Evolutionary conservation across 1,140 invertebrate genomes (phyloP).

Genomic region (Psix sp.): DNA sequence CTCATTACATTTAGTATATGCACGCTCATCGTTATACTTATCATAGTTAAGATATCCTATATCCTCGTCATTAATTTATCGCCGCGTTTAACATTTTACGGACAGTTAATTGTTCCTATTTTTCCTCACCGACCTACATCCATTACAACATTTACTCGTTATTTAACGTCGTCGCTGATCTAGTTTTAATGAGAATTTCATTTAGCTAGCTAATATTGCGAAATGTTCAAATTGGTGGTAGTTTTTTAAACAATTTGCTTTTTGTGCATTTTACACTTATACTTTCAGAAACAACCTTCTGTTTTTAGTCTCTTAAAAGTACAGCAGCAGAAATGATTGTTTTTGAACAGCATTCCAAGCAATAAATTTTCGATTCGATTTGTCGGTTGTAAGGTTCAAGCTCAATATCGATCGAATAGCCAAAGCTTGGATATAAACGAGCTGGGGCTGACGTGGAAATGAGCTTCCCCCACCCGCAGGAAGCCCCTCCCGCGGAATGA

Average conservation of each 20-base stretch:
- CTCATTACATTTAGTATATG: slow-evolving; percentile 63
- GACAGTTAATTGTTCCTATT: too few relatives aligned
- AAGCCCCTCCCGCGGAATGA: slow-evolving; percentile 38
- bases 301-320: too few relatives aligned
- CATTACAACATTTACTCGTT: too few relatives aligned
- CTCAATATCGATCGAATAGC: slow-evolving; percentile 60
- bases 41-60: slow-evolving; percentile 48
- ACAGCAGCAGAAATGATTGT: neutral
- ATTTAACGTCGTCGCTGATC: too few relatives aligned
- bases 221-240: too few relatives aligned
- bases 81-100: too few relatives aligned
- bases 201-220: too few relatives aligned
- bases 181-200: too few relatives aligned
- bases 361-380: slow-evolving; percentile 19
- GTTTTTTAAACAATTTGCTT: too few relatives aligned
- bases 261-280: too few relatives aligned
- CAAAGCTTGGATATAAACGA: slow-evolving; percentile 65
- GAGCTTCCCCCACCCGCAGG: slow-evolving; percentile 51
- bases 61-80: slow-evolving; percentile 59
- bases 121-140: too few relatives aligned
- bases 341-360: neutral
- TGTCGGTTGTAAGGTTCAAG: slow-evolving; percentile 17
- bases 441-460: slow-evolving; percentile 64
- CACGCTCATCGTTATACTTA: slow-evolving; percentile 52
- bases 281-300: too few relatives aligned